Base-by-base conservation (phyloP, 92 coral and sea anemone genomes). In the Metridium senile region DNA sequence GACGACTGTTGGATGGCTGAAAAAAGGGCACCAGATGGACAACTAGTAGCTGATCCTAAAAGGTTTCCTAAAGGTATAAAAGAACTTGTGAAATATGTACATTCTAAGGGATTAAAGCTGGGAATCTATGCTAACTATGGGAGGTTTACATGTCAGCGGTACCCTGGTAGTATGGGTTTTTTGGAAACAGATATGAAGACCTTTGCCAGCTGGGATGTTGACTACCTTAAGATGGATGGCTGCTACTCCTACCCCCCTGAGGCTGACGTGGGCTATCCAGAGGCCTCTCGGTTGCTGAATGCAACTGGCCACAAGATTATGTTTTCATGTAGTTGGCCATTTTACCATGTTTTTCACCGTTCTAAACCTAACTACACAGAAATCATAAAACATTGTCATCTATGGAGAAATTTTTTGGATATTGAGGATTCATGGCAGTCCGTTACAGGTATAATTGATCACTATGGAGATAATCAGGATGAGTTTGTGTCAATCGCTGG, bases 141-240 rank as follows among this genome's bases (percentile, higher is more conserved):
- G 20, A 79, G 58, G 13, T 72, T 70, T 13, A 94, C 98, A 23
- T 94, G 98, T 47, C 90, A 90, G 28, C 89, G 93, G 7, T 94
- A 94, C 57, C 98, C 98, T 8, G 98, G 98, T 1, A 94, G 98
- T 64, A 89, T 94, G 32, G 74, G 89, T n/a, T 61, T 86, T 68
- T 64, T 94, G 67, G 85, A 82, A 31, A 84, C 89, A 64, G 98
- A 94, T 32, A 2, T 59, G 8, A 67, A 95, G 99, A 92, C 97
- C 68, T 95, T 92, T 89, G 99, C 97, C 10, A 79, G 88, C 58
- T 95, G 99, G 99, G 94, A 79, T 33, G 93, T 89, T 11, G 99
- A 95, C 81, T 95, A 95, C 53, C 93, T 95, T 23, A 95, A 95
- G 67, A 82, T 95, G 26, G 97, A 95, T 89, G 99, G 97, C 61